These are phyloP conservation scores for Platyrinchus mystaceus DNA, from an alignment of 2,797 vertebrate species.

Conservation along the genomic window DNA sequence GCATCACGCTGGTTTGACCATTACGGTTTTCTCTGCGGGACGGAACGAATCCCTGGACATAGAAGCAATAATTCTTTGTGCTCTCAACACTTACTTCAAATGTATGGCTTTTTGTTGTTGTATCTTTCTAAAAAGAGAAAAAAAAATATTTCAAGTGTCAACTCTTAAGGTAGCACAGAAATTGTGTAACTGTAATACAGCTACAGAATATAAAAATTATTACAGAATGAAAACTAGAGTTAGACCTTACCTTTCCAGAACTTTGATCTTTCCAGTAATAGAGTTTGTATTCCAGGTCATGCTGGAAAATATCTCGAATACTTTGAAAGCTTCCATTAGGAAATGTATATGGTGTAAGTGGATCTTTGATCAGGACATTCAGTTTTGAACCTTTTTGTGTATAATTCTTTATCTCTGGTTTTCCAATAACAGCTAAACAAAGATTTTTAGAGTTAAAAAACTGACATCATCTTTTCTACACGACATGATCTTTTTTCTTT, in stretches of 20 bases:
- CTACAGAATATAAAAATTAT: neutral
- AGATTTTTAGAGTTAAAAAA: conserved; percentile 16
- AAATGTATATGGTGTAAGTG: conserved; percentile 73
- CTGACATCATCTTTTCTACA: neutral
- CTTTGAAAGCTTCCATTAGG: conserved; percentile 70
- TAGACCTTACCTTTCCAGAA: conserved; percentile 85
- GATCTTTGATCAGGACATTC: conserved; percentile 78
- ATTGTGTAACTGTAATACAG: neutral
- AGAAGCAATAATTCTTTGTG: conserved; percentile 87
- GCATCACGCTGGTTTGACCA: conserved; percentile 74
- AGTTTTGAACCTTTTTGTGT: conserved; percentile 72
- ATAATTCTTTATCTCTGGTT: conserved; percentile 74
- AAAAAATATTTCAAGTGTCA: neutral
- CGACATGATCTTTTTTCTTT: neutral
- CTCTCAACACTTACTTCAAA: conserved; percentile 80
- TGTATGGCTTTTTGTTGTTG: conserved; percentile 47
- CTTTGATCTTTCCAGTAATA: conserved; percentile 84
- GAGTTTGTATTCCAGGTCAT: conserved; percentile 82
- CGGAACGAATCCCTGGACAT: conserved; percentile 77
- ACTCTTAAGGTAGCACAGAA: neutral
- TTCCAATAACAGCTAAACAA: conserved; percentile 81
- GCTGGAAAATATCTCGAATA: conserved; percentile 83
- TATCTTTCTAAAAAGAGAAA: conserved; percentile 78
- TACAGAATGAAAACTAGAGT: neutral
- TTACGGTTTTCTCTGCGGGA: conserved; percentile 73